These are phyloP conservation scores for Glaucomys volans DNA, from an alignment of 2,113 vertebrate genomes.

Conservation along the genomic window DNA sequence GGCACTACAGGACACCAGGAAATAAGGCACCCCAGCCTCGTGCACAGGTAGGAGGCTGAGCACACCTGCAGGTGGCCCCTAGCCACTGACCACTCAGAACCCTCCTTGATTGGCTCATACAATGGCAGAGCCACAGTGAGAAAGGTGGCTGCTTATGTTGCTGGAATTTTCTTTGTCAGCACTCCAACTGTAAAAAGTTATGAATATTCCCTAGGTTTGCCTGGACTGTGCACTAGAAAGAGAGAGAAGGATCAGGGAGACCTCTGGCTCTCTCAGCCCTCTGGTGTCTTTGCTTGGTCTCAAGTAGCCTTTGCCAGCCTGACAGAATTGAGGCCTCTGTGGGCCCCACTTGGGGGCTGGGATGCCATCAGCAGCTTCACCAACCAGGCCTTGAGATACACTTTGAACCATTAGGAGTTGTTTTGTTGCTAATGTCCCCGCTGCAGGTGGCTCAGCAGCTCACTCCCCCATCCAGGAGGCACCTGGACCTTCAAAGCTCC, in stretches of 20 bases:
- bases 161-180: conserved; percentile 3
- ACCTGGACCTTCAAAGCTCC: not conserved
- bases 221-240: not conserved
- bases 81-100: too few relatives aligned
- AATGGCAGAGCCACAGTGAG: conserved; percentile 35
- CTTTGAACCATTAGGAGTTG: not conserved
- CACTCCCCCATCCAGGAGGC: not conserved
- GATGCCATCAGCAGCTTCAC: not conserved
- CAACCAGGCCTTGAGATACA: not conserved
- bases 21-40: too few relatives aligned
- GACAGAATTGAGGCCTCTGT: not conserved
- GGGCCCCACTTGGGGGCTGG: not conserved
- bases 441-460: too few relatives aligned
- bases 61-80: not conserved
- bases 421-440: not conserved
- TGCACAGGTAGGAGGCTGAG: not conserved
- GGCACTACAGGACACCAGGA: not conserved
- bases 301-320: not conserved
- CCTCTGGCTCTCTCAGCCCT: not conserved
- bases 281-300: not conserved
- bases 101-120: conserved; percentile 25
- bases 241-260: not conserved
- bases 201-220: not conserved
- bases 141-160: conserved; percentile 37
- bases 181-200: not conserved